A percentile compares a stretch with the other conserved stretches of the same genome.
Evolutionary conservation across 2,888 invertebrate genomes (phyloP).

Genomic region (Drosophila tanythrix): DNA sequence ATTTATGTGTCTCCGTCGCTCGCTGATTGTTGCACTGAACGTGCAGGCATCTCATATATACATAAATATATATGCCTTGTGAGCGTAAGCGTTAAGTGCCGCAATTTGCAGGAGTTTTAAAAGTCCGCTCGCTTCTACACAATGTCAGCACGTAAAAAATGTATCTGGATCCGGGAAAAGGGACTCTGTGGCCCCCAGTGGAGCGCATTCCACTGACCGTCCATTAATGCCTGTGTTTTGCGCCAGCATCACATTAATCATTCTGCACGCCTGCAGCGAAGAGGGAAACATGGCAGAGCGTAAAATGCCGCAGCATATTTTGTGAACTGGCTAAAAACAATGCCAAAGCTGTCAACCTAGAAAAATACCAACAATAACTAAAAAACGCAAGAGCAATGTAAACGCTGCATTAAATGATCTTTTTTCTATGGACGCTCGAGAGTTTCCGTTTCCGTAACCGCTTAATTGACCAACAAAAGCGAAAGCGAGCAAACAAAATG

Average conservation of each 20-base stretch:
- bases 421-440: conserved; percentile 53
- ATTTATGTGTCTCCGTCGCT: conserved; percentile 58
- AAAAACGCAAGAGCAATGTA: conserved; percentile 46
- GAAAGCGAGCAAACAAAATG: not conserved
- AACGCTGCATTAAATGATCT: conserved; percentile 65
- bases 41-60: conserved; percentile 56
- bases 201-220: conserved; percentile 57
- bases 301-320: conserved; percentile 44
- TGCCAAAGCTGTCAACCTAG: conserved; percentile 39
- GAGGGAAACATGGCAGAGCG: not conserved
- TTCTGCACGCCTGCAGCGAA: conserved; percentile 63
- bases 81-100: conserved; percentile 52
- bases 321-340: conserved; percentile 51
- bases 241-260: conserved; percentile 68
- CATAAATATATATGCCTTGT: conserved; percentile 14
- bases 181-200: conserved; percentile 9
- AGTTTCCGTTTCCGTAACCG: conserved; percentile 57
- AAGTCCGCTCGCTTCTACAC: conserved; percentile 13
- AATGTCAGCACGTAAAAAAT: conserved; percentile 64
- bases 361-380: conserved; percentile 27
- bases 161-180: conserved; percentile 37
- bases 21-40: conserved; percentile 60
- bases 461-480: conserved; percentile 49
- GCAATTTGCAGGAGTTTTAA: conserved; percentile 52
- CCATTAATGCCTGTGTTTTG: conserved; percentile 64